Evolutionary conservation across 2,888 invertebrate genomes (phyloP).

Genomic region (Diplolepis rosae): DNA sequence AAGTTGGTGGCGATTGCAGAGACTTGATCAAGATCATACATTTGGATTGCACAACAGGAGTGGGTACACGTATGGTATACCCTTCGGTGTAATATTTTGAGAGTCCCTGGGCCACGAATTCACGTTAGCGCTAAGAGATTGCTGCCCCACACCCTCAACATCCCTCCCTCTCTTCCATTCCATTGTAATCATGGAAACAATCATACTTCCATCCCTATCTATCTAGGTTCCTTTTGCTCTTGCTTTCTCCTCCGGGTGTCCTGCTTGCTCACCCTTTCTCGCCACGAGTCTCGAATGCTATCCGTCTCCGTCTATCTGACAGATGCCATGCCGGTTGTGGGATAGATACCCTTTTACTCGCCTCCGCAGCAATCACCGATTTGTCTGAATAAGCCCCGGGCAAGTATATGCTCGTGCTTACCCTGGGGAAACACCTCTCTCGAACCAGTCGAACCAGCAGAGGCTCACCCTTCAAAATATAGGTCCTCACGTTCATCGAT

Average conservation of each 20-base stretch:
- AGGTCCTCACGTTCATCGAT: conserved; percentile 61
- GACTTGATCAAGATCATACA: conserved; percentile 30
- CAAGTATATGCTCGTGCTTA: conserved; percentile 69
- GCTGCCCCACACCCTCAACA: conserved; percentile 62
- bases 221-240: conserved; percentile 30
- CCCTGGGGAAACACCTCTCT: conserved; percentile 66
- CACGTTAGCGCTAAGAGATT: conserved; percentile 72
- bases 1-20: conserved; percentile 49
- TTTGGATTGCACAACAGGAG: conserved; percentile 10
- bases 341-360: conserved; percentile 66
- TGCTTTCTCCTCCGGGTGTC: conserved; percentile 36
- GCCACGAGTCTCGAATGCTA: background rate
- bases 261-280: conserved; percentile 32
- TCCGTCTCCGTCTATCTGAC: conserved; percentile 57
- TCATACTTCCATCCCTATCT: conserved; percentile 67
- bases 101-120: conserved; percentile 69
- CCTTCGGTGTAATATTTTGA: conserved; percentile 68
- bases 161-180: conserved; percentile 59
- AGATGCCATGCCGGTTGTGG: conserved; percentile 49
- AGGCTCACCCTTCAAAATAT: background rate
- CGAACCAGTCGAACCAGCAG: background rate
- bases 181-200: conserved; percentile 73
- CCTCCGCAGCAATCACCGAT: conserved; percentile 72
- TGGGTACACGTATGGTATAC: conserved; percentile 40
- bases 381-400: conserved; percentile 72